phyloP scores from a whole-genome alignment of 2,113 vertebrate genomes.

The Acrocephalus kingi region DNA sequence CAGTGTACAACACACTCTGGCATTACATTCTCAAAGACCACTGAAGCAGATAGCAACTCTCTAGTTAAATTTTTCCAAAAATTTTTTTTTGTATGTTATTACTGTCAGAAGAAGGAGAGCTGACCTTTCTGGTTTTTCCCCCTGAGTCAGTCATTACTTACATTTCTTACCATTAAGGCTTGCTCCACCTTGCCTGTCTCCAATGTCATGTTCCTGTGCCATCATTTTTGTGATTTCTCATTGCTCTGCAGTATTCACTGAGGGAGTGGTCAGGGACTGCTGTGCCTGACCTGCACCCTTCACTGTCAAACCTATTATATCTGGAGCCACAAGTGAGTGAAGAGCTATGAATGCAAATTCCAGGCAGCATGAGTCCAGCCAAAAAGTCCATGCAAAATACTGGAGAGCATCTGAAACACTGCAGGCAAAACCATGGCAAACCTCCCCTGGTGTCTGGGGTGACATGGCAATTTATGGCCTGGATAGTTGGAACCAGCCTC shows the following conservation, averaged over 20 bases:
- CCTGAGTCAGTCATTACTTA: neutral
- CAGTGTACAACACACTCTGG: neutral
- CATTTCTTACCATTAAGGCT: neutral
- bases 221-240: neutral
- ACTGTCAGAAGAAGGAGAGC: neutral
- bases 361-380: neutral
- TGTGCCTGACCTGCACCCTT: neutral
- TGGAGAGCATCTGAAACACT: neutral
- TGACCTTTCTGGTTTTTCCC: conserved; percentile 6
- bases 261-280: neutral
- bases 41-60: conserved; percentile 7
- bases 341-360: neutral
- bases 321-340: neutral
- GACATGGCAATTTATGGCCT: neutral
- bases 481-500: neutral
- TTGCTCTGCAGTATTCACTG: neutral
- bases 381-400: neutral
- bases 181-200: neutral
- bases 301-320: neutral
- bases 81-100: neutral
- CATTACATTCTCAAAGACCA: neutral
- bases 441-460: neutral
- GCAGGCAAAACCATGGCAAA: neutral
- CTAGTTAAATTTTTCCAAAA: neutral
- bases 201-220: neutral